Evolutionary conservation across 2,888 invertebrate genomes (phyloP).

Genomic region (Napeogenes sylphis): DNA sequence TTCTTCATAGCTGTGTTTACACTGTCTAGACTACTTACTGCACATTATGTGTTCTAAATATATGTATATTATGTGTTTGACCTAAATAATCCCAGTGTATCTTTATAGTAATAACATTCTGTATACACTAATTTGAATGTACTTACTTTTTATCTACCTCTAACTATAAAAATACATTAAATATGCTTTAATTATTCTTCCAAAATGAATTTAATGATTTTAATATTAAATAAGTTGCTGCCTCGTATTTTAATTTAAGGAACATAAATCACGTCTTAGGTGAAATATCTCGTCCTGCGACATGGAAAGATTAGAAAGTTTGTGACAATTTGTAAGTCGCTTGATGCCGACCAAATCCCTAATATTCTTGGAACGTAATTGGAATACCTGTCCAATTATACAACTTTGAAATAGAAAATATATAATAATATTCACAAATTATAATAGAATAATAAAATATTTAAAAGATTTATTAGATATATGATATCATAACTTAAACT

Average conservation of each 20-base stretch:
- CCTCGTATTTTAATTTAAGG: conserved; percentile 33
- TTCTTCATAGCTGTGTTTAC: conserved; percentile 5
- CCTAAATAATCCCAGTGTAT: not conserved
- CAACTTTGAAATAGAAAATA: conserved; percentile 9
- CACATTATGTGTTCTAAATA: not conserved
- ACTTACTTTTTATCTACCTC: no score
- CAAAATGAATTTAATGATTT: no score
- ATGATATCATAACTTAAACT: not conserved
- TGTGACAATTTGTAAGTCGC: conserved; percentile 54
- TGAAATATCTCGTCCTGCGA: conserved; percentile 55
- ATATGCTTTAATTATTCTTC: no score
- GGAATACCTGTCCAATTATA: conserved; percentile 18
- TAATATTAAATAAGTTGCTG: not conserved
- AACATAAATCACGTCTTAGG: conserved; percentile 41
- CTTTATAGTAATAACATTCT: no score
- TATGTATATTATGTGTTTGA: not conserved
- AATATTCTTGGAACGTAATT: conserved; percentile 37
- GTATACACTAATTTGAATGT: no score
- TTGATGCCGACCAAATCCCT: conserved; percentile 50
- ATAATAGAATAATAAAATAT: not conserved
- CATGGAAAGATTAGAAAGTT: conserved; percentile 56
- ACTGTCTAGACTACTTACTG: conserved; percentile 1
- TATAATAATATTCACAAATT: not conserved
- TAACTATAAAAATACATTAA: no score
- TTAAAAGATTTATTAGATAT: not conserved